A percentile compares a stretch with the other conserved stretches of the same genome.
phyloP scores from a whole-genome alignment of 2,113 vertebrate species.

The Taurulus bubalis region DNA sequence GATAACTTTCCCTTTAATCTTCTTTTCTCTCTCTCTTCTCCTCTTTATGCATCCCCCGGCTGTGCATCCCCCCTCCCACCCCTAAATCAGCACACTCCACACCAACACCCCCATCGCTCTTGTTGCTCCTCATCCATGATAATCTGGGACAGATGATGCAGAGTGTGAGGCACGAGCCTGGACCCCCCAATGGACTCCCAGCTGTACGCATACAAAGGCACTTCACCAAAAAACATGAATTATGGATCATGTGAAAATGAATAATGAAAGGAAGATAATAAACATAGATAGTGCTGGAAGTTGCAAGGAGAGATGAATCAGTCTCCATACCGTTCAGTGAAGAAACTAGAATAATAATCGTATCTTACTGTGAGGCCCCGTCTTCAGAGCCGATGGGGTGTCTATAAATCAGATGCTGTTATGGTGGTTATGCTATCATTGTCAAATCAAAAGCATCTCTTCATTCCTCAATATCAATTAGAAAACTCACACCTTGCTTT shows the following conservation, averaged over 20 bases:
- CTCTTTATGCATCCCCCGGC: conserved; percentile 7
- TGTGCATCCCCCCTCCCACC: conserved; percentile 4
- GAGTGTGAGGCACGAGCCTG: conserved; percentile 30
- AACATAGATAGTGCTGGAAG: conserved; percentile 33
- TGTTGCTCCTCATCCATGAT: conserved; percentile 12
- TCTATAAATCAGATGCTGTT: background rate
- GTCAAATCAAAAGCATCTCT: conserved; percentile 3
- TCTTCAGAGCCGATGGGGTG: background rate
- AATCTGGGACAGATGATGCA: conserved; percentile 62
- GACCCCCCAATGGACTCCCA: conserved; percentile 26
- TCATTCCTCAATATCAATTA: conserved; percentile 22
- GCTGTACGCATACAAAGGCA: conserved; percentile 31
- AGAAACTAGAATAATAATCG: background rate
- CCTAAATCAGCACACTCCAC: conserved; percentile 18
- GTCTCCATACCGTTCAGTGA: background rate
- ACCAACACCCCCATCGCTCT: conserved; percentile 6
- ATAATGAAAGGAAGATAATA: conserved; percentile 69
- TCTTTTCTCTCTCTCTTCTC: background rate
- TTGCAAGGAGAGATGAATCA: conserved; percentile 10
- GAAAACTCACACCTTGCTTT: background rate
- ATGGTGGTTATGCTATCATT: background rate
- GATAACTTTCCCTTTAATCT: background rate
- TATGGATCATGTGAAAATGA: conserved; percentile 72
- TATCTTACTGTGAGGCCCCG: background rate
- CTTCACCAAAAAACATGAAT: conserved; percentile 62